Percentiles rank a stretch among this genome's conserved stretches.
Evolutionary conservation across 2,797 vertebrate genomes (phyloP).

Genomic region (Micromesistius poutassou): DNA sequence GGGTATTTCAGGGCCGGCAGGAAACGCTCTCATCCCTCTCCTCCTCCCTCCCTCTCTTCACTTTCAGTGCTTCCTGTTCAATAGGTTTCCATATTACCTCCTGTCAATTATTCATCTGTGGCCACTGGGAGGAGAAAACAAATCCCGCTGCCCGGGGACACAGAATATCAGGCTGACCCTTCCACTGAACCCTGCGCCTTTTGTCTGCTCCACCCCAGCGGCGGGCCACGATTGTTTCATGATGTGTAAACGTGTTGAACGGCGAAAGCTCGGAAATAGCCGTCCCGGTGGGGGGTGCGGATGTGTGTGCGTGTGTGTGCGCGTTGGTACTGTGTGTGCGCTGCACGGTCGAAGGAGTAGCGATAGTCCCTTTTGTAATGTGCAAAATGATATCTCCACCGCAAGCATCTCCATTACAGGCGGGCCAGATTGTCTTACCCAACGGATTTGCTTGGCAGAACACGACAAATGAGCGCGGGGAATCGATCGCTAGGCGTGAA

Average conservation of each 20-base stretch:
- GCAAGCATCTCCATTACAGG: slow-evolving; percentile 72
- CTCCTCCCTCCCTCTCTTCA: slow-evolving; percentile 42
- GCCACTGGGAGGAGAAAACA: slow-evolving; percentile 62
- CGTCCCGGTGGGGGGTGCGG: slow-evolving; percentile 18
- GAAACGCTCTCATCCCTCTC: not conserved
- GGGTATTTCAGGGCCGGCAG: not conserved
- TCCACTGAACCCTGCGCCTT: slow-evolving; percentile 50
- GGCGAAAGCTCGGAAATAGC: slow-evolving; percentile 42
- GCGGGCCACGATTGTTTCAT: slow-evolving; percentile 59
- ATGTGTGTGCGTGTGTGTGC: slow-evolving; percentile 20
- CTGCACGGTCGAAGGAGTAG: slow-evolving; percentile 48
- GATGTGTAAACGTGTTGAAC: slow-evolving; percentile 56
- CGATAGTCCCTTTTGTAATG: slow-evolving; percentile 71
- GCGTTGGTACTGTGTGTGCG: not conserved
- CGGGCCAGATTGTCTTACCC: slow-evolving; percentile 73
- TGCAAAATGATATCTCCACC: slow-evolving; percentile 77
- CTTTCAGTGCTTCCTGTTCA: slow-evolving; percentile 64
- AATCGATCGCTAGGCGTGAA: slow-evolving; percentile 9
- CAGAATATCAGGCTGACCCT: slow-evolving; percentile 57
- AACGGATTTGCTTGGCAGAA: slow-evolving; percentile 68
- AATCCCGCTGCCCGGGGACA: slow-evolving; percentile 55
- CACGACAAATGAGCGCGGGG: slow-evolving; percentile 64
- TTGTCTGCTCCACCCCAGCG: slow-evolving; percentile 63
- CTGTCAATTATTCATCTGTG: slow-evolving; percentile 70
- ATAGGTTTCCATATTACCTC: slow-evolving; percentile 72